These are phyloP conservation scores for Gallinago paraguaiae DNA, from an alignment of 2,113 vertebrate species.

Conservation along the genomic window DNA sequence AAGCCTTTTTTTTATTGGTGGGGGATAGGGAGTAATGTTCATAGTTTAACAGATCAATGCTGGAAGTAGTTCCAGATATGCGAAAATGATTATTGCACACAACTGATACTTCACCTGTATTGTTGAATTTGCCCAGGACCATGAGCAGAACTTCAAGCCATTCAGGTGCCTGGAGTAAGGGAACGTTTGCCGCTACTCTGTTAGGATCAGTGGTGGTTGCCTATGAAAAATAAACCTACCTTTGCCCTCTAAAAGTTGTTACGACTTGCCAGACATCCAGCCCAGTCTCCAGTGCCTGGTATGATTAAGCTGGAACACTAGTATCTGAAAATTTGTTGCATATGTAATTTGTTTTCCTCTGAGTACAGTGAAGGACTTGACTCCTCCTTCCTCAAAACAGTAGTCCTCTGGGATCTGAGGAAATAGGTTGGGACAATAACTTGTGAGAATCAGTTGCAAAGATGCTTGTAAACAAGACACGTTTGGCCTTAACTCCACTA, in stretches of 20 bases:
- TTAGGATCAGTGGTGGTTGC: accelerated
- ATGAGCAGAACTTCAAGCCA: background rate
- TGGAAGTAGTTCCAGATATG: background rate
- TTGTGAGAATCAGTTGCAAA: background rate
- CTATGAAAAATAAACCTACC: background rate
- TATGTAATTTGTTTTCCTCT: background rate
- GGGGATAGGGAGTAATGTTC: background rate
- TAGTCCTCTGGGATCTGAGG: background rate
- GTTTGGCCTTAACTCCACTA: background rate
- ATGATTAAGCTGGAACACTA: background rate
- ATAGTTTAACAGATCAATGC: background rate
- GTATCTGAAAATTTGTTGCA: background rate
- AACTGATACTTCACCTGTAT: background rate
- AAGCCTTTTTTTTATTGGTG: background rate
- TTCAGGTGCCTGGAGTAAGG: background rate
- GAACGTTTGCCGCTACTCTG: accelerated
- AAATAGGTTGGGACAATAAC: accelerated
- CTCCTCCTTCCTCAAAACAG: background rate
- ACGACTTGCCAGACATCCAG: background rate
- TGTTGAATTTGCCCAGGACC: background rate
- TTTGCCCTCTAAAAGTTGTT: background rate
- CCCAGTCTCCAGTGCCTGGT: accelerated
- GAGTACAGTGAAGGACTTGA: background rate
- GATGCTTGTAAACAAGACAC: accelerated
- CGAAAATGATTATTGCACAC: background rate